Conservation (phyloP, 2,797 vertebrate species). For the Urosaurus nigricauda region DNA sequence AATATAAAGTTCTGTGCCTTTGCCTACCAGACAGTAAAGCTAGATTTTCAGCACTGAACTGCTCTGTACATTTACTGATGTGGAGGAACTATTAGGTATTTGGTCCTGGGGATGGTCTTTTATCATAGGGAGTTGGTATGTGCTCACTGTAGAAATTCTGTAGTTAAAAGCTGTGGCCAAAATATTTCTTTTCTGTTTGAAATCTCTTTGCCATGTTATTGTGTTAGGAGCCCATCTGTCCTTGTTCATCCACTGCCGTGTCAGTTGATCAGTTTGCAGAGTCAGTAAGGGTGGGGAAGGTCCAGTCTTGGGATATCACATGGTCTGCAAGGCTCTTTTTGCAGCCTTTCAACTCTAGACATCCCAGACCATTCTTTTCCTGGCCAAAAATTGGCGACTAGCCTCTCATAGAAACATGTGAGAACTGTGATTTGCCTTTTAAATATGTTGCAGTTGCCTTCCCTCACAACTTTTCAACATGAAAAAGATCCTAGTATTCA, state of each 20-base stretch:
- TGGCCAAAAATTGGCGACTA: too few species aligned
- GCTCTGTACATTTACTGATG: neutral
- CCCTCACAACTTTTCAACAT: too few species aligned
- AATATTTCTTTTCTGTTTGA: neutral
- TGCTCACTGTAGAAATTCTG: neutral
- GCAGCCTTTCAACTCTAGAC: too few species aligned
- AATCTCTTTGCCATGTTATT: neutral
- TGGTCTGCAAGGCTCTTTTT: too few species aligned
- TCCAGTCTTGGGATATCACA: too few species aligned
- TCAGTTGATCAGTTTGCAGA: neutral
- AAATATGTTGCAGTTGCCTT: too few species aligned
- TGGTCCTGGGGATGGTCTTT: neutral
- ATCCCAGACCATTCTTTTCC: too few species aligned
- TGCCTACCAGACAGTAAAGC: neutral
- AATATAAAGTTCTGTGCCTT: neutral
- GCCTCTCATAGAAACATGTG: too few species aligned
- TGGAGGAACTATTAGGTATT: neutral
- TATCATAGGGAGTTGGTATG: neutral
- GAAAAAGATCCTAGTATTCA: too few species aligned
- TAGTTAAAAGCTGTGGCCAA: neutral
- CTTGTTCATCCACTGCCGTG: neutral
- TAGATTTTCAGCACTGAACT: neutral
- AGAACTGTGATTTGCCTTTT: too few species aligned
- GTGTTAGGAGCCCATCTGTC: neutral
- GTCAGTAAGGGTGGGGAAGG: neutral